Evolutionary conservation across 23 tunicate genomes (phyloP).

Genomic region (Botrylloides violaceus): DNA sequence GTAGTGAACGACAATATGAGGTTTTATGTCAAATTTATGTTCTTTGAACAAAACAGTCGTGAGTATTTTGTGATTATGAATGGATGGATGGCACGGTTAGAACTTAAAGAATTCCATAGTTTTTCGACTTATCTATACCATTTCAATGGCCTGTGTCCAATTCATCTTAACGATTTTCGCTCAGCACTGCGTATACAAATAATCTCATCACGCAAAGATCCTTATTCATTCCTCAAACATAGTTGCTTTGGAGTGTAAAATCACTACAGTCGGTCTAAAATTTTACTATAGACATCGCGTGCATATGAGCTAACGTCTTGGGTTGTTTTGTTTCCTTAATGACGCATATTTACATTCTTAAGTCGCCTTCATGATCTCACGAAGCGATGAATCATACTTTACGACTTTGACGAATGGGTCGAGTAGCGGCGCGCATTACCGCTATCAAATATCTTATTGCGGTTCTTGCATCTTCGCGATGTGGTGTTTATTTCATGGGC

Average conservation of each 20-base stretch:
- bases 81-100: neutral
- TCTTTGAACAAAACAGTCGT: too few relatives aligned
- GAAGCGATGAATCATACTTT: neutral
- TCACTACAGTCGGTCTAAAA: too few relatives aligned
- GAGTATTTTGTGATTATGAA: neutral
- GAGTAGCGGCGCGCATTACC: neutral
- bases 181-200: neutral
- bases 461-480: neutral
- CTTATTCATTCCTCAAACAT: neutral
- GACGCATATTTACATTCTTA: neutral
- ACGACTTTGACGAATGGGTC: neutral
- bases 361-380: neutral
- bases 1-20: too few relatives aligned
- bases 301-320: too few relatives aligned
- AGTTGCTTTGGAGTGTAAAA: neutral
- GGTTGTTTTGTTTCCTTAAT: neutral
- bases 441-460: neutral
- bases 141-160: conserved; percentile 13
- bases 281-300: neutral
- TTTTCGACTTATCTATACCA: conserved; percentile 15
- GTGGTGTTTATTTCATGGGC: neutral
- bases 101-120: neutral
- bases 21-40: too few relatives aligned
- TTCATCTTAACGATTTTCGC: conserved; percentile 11
- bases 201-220: neutral